Conservation (phyloP, 2,113 vertebrate species). For the Oryzias woworae region DNA sequence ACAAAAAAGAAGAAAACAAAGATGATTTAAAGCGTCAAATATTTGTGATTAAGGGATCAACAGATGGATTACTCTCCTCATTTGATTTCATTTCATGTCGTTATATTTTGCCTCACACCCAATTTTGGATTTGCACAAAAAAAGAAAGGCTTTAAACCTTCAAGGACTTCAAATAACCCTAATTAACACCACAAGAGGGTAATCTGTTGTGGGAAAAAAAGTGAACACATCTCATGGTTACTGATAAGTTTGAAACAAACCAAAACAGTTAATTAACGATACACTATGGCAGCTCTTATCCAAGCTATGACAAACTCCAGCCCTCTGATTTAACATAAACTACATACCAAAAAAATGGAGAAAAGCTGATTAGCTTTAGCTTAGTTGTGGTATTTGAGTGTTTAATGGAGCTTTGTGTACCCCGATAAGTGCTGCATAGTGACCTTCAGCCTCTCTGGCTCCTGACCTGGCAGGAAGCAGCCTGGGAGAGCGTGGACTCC, state of each 20-base stretch:
- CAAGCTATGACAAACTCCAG: constrained; percentile 64
- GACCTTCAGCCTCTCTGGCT: constrained; percentile 55
- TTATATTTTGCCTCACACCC: not conserved
- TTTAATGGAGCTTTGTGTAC: constrained; percentile 49
- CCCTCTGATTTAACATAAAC: constrained; percentile 25
- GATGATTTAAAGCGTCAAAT: not conserved
- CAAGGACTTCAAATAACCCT: not conserved
- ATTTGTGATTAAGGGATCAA: no score
- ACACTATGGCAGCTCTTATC: constrained; percentile 59
- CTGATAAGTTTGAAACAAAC: constrained; percentile 41
- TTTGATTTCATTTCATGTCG: not conserved
- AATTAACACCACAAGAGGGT: constrained; percentile 2
- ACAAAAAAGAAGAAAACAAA: constrained; percentile 1
- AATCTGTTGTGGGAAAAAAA: constrained; percentile 20
- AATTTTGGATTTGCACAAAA: not conserved
- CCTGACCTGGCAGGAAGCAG: constrained; percentile 70
- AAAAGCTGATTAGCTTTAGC: constrained; percentile 28
- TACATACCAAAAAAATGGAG: constrained; percentile 9
- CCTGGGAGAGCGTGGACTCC: constrained; percentile 47
- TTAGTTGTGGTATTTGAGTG: constrained; percentile 34
- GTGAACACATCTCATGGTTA: constrained; percentile 25
- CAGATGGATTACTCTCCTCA: not conserved
- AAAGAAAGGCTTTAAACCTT: not conserved
- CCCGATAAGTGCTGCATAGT: constrained; percentile 39
- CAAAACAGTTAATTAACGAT: constrained; percentile 59